A percentile compares a stretch with the other conserved stretches of the same genome.
Conservation (phyloP, 2,797 vertebrate species). For the Sarcophilus harrisii region DNA sequence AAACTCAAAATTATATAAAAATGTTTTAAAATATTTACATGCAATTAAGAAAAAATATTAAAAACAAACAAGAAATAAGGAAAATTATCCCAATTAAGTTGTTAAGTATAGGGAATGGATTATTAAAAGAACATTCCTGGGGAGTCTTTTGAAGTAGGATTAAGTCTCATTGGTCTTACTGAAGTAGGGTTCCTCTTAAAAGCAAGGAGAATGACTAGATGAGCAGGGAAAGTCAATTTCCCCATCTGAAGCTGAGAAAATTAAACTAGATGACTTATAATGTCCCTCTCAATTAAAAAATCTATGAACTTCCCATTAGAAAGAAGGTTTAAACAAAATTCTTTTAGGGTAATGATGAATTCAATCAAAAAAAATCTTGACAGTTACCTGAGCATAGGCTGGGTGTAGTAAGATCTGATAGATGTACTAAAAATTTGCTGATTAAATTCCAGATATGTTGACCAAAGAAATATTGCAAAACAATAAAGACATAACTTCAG, state of each 20-base stretch:
- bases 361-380: background rate
- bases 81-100: constrained; percentile 39
- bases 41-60: background rate
- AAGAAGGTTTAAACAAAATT: background rate
- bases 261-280: background rate
- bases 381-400: background rate
- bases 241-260: background rate
- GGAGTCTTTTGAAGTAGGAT: constrained; percentile 17
- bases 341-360: background rate
- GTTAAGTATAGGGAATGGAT: background rate
- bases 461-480: background rate
- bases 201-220: background rate
- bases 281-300: background rate
- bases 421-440: background rate
- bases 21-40: no score
- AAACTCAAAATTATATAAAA: background rate
- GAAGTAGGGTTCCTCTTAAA: background rate
- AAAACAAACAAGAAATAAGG: background rate
- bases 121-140: constrained; percentile 21
- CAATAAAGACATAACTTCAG: background rate
- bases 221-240: background rate
- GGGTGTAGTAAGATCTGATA: background rate
- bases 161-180: background rate
- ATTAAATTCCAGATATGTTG: background rate
- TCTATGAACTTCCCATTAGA: background rate